phyloP scores from a whole-genome alignment of 2,888 invertebrate genomes.

The Volucella zonaria region DNA sequence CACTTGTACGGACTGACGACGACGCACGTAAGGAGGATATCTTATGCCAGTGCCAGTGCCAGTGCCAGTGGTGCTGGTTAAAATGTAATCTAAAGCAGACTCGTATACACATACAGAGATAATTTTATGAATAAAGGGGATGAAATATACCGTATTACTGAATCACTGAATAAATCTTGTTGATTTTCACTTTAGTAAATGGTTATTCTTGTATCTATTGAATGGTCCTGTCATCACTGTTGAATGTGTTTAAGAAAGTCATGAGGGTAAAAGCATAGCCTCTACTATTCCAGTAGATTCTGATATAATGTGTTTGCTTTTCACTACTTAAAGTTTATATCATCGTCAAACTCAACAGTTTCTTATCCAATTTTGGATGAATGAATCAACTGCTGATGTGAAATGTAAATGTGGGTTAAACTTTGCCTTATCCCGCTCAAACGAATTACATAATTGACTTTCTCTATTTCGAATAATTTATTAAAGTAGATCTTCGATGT shows the following conservation, averaged over 20 bases:
- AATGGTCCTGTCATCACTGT: conserved; percentile 60
- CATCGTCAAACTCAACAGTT: conserved; percentile 64
- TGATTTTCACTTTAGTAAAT: conserved; percentile 73
- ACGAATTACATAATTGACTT: conserved; percentile 29
- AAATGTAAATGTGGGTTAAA: conserved; percentile 67
- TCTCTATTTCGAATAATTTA: conserved; percentile 9
- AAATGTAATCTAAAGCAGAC: conserved; percentile 26
- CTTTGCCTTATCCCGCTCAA: conserved; percentile 27
- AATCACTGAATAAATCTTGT: conserved; percentile 73
- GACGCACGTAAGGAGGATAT: conserved; percentile 32
- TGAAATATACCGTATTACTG: conserved; percentile 57
- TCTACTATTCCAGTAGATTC: conserved; percentile 45
- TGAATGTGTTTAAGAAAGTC: conserved; percentile 44
- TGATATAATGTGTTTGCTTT: conserved; percentile 71
- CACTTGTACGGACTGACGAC: conserved; percentile 30
- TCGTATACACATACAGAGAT: conserved; percentile 19
- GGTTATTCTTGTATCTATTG: conserved; percentile 70
- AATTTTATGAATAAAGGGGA: conserved; percentile 50
- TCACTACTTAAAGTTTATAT: conserved; percentile 68
- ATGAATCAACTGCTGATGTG: conserved; percentile 63
- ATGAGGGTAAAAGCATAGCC: conserved; percentile 14
- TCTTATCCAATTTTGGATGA: conserved; percentile 62
- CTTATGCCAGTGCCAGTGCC: too few species aligned
- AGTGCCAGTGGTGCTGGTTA: conserved; percentile 58
- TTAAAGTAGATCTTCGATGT: conserved; percentile 35